Percentiles rank a stretch among this genome's conserved stretches.
These are phyloP conservation scores for Sminthopsis crassicaudata DNA, from an alignment of 2,113 vertebrate species.

Conservation along the genomic window DNA sequence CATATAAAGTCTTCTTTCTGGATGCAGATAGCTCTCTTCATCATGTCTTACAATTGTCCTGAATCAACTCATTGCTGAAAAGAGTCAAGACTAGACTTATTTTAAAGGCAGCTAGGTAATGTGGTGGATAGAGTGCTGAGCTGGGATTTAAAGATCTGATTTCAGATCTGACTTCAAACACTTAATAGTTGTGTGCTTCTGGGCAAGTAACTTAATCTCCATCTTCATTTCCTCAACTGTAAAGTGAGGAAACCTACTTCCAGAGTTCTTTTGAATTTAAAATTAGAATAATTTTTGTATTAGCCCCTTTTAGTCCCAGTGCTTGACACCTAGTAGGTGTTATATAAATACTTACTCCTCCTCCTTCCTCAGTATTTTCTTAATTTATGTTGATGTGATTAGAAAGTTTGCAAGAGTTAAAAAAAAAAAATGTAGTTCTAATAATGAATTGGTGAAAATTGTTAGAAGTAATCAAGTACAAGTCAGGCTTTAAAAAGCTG, in stretches of 20 bases:
- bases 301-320: neutral
- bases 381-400: neutral
- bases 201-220: neutral
- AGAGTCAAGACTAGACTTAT: neutral
- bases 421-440: neutral
- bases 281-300: neutral
- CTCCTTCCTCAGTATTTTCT: neutral
- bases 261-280: neutral
- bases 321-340: neutral
- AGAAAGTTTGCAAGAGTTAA: neutral
- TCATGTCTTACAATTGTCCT: no score
- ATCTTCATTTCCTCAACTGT: neutral
- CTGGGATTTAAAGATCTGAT: neutral
- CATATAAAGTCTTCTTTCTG: no score
- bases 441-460: neutral
- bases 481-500: conserved; percentile 4
- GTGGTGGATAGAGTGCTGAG: neutral
- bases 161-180: neutral
- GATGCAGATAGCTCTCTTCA: no score
- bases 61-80: no score
- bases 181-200: neutral
- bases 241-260: neutral
- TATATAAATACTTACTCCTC: neutral
- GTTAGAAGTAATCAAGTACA: neutral
- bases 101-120: neutral